A percentile compares a stretch with the other conserved stretches of the same genome.
These are phyloP conservation scores for Hydrozoanthus tunicans DNA, from an alignment of 64 coral and sea anemone genomes.

Conservation along the genomic window DNA sequence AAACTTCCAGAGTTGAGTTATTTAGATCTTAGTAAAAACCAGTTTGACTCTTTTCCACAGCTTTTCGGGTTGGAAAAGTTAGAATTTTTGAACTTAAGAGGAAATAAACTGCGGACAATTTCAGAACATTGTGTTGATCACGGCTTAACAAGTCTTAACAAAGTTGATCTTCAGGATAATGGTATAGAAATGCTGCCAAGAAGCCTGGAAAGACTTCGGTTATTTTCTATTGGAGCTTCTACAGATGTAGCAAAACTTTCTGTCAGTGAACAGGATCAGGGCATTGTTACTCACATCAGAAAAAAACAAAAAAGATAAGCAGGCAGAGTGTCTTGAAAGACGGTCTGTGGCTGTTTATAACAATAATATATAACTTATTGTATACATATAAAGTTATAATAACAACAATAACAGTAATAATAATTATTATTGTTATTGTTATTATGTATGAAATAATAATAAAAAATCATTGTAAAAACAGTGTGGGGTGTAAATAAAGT, in stretches of 20 bases:
- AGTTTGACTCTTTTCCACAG: conserved; percentile 73
- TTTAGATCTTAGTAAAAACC: conserved; percentile 84
- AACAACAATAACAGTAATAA: too few relatives aligned
- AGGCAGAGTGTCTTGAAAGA: not conserved
- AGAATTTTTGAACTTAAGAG: conserved; percentile 67
- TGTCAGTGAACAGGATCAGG: conserved; percentile 15
- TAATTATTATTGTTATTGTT: too few relatives aligned
- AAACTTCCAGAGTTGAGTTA: conserved; percentile 66
- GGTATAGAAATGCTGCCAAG: conserved; percentile 73
- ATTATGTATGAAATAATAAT: too few relatives aligned
- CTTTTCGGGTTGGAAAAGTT: conserved; percentile 64
- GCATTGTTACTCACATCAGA: not conserved
- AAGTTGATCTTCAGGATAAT: conserved; percentile 86
- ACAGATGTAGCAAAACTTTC: conserved; percentile 5
- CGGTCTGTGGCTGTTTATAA: too few relatives aligned
- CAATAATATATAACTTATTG: too few relatives aligned
- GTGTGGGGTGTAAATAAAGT: too few relatives aligned
- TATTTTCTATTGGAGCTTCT: conserved; percentile 73
- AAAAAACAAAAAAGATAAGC: not conserved
- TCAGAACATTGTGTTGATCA: conserved; percentile 2
- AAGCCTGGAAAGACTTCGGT: conserved; percentile 71
- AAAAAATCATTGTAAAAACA: too few relatives aligned
- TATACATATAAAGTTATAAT: too few relatives aligned
- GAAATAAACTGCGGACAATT: conserved; percentile 69
- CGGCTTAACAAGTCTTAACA: conserved; percentile 57